A percentile compares a stretch with the other conserved stretches of the same genome.
Evolutionary conservation across 2,797 vertebrate genomes (phyloP).

Genomic region (Xerus rutilus): DNA sequence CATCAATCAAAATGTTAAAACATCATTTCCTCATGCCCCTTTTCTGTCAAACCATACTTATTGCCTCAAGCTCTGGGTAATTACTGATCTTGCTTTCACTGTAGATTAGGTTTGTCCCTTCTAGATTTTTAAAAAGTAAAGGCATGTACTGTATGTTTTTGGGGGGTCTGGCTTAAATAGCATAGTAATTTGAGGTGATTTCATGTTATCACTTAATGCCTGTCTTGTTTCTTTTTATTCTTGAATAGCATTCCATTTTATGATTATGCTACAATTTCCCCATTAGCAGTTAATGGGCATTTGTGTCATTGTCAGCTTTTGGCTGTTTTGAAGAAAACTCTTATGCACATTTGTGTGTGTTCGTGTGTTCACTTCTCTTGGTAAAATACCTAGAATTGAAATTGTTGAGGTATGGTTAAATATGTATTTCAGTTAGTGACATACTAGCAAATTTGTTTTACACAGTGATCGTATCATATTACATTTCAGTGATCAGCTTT

Average conservation of each 20-base stretch:
- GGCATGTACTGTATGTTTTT: background rate
- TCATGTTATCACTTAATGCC: background rate
- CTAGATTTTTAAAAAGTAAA: background rate
- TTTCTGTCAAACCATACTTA: background rate
- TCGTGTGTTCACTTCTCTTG: conserved; percentile 14
- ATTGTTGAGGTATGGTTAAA: background rate
- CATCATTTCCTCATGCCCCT: background rate
- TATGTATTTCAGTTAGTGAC: background rate
- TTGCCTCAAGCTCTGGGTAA: background rate
- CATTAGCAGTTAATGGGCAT: no score
- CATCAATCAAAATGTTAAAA: background rate
- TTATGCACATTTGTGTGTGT: background rate
- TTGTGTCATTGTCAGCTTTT: no score
- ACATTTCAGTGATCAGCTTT: no score
- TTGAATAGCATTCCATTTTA: background rate
- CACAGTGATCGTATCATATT: no score
- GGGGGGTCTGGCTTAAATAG: background rate
- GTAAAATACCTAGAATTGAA: background rate
- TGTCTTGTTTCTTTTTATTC: background rate
- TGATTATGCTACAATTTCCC: background rate
- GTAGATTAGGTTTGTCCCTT: background rate
- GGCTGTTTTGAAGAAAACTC: no score
- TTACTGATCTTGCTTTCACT: background rate
- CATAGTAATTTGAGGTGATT: background rate
- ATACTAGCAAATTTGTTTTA: no score